Conservation (phyloP, 2,888 invertebrate species). For the Drosophila subsilvestris region DNA sequence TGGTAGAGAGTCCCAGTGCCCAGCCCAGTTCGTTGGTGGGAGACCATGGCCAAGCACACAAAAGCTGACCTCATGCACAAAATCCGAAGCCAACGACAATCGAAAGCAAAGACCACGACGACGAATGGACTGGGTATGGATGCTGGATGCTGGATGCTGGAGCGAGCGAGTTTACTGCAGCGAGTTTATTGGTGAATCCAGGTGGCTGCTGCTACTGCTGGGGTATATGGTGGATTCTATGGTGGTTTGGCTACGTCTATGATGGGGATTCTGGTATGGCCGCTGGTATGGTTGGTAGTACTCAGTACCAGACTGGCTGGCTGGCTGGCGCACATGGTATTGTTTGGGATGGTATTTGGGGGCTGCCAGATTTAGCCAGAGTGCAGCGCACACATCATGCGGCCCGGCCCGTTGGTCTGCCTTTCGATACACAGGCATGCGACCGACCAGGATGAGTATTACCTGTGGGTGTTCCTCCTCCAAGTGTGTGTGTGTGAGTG, state of each 20-base stretch:
- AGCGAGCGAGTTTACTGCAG: too few species aligned
- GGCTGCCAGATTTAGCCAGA: neutral
- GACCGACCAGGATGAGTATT: slow-evolving; percentile 4
- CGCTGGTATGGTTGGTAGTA: slow-evolving; percentile 5
- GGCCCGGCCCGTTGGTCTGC: slow-evolving; percentile 45
- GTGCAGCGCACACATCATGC: slow-evolving; percentile 46
- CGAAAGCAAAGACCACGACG: slow-evolving; percentile 36
- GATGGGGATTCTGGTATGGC: neutral
- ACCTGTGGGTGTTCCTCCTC: slow-evolving; percentile 5
- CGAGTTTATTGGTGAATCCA: neutral
- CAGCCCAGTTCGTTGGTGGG: neutral
- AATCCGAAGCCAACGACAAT: slow-evolving; percentile 62
- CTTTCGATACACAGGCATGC: slow-evolving; percentile 18
- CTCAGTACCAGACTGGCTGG: slow-evolving; percentile 32
- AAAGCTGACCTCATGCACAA: slow-evolving; percentile 74
- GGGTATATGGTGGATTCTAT: neutral
- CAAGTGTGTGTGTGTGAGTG: slow-evolving; percentile 3
- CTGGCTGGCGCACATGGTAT: slow-evolving; percentile 21
- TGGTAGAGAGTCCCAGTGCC: neutral
- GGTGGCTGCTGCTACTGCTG: neutral
- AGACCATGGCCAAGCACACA: slow-evolving; percentile 41
- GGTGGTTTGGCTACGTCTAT: neutral
- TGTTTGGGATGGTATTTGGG: slow-evolving; percentile 4
- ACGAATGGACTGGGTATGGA: slow-evolving; percentile 22
- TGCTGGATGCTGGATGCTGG: neutral